A percentile compares a stretch with the other conserved stretches of the same genome.
These are phyloP conservation scores for Conomelus anceps DNA, from an alignment of 2,888 invertebrate genomes.

Conservation along the genomic window DNA sequence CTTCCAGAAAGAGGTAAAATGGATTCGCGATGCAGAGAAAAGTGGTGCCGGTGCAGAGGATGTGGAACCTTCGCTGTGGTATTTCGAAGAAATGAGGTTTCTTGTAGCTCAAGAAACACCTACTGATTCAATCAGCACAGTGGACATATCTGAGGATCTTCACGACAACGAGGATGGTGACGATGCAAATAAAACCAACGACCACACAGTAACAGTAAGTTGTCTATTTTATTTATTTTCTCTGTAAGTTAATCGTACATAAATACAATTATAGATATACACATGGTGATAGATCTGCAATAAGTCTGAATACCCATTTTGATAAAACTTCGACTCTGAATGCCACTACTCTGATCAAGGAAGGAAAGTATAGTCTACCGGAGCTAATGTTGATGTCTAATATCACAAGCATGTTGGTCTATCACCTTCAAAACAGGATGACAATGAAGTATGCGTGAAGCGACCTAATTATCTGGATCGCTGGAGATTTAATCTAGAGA, in stretches of 20 bases:
- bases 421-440: background rate
- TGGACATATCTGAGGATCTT: slow-evolving; percentile 11
- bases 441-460: background rate
- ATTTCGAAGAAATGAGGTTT: slow-evolving; percentile 23
- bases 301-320: too few relatives aligned
- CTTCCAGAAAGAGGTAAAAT: slow-evolving; percentile 20
- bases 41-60: slow-evolving; percentile 19
- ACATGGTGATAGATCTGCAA: too few relatives aligned
- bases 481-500: background rate
- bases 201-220: background rate
- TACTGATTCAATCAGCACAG: slow-evolving; percentile 11
- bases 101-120: slow-evolving; percentile 14
- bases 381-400: background rate
- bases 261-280: too few relatives aligned
- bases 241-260: background rate
- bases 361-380: background rate
- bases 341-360: background rate
- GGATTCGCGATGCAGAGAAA: slow-evolving; percentile 19
- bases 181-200: background rate
- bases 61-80: slow-evolving; percentile 17
- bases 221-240: background rate
- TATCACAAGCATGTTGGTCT: background rate
- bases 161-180: background rate
- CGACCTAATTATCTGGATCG: background rate
- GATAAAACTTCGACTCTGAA: too few relatives aligned